phyloP scores from a whole-genome alignment of 2,888 invertebrate genomes.

The Drosophila quinaria region DNA sequence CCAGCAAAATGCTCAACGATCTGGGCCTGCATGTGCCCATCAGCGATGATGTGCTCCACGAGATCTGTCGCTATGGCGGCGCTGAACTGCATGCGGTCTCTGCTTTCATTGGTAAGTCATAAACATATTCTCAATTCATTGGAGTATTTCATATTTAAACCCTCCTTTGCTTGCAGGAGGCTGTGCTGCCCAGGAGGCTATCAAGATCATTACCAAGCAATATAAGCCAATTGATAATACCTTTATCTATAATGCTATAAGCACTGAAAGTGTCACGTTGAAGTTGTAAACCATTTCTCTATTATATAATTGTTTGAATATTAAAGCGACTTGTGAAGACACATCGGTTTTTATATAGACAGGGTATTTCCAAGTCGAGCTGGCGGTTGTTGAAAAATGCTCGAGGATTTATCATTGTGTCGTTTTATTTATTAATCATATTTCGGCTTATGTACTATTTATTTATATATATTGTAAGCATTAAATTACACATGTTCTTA shows the following conservation, averaged over 20 bases:
- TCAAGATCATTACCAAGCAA: slow-evolving; percentile 97
- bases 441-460: slow-evolving; percentile 51
- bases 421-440: slow-evolving; percentile 58
- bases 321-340: not conserved
- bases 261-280: slow-evolving; percentile 93
- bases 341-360: not conserved
- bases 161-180: slow-evolving; percentile 88
- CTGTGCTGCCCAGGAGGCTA: slow-evolving; percentile 97
- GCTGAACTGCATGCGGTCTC: slow-evolving; percentile 97
- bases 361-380: not conserved
- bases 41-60: slow-evolving; percentile 97
- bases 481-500: slow-evolving; percentile 51
- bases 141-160: not conserved
- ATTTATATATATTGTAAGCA: slow-evolving; percentile 54
- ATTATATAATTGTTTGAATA: slow-evolving; percentile 29
- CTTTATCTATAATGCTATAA: slow-evolving; percentile 97
- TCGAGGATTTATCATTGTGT: slow-evolving; percentile 39
- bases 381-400: not conserved
- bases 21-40: slow-evolving; percentile 92
- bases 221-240: slow-evolving; percentile 98
- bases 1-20: slow-evolving; percentile 92
- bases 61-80: slow-evolving; percentile 97
- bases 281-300: slow-evolving; percentile 87
- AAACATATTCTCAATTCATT: slow-evolving; percentile 26
- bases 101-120: slow-evolving; percentile 91